Evolutionary conservation across 2,113 vertebrate genomes (phyloP).

Genomic region (Cavia aperea): DNA sequence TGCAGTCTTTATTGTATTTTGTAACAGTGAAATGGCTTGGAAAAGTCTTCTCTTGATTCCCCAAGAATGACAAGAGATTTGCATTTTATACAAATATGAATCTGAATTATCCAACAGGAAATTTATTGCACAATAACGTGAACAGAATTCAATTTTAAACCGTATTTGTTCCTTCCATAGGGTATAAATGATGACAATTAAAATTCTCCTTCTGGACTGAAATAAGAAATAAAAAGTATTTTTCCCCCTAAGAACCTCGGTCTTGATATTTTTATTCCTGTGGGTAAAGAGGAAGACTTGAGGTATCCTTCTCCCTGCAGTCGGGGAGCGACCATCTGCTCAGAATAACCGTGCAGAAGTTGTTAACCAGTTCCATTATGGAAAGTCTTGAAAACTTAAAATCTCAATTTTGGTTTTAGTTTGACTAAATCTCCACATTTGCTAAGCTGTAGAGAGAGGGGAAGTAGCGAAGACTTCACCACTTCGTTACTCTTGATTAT

Average conservation of each 20-base stretch:
- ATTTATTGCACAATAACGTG: slow-evolving; percentile 46
- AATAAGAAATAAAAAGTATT: background rate
- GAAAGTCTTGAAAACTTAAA: slow-evolving; percentile 38
- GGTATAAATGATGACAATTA: slow-evolving; percentile 31
- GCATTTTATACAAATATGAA: slow-evolving; percentile 18
- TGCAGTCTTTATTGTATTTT: background rate
- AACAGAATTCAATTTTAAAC: slow-evolving; percentile 54
- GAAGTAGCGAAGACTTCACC: slow-evolving; percentile 29
- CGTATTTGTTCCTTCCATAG: slow-evolving; percentile 11
- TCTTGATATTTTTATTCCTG: slow-evolving; percentile 5
- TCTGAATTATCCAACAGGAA: slow-evolving; percentile 44
- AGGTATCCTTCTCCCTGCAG: background rate
- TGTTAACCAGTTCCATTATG: background rate
- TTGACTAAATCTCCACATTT: slow-evolving; percentile 24
- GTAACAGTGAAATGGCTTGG: background rate
- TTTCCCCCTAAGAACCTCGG: background rate
- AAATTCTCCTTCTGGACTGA: slow-evolving; percentile 42
- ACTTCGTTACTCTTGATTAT: slow-evolving; percentile 33
- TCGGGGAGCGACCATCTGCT: background rate
- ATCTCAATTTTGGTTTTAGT: slow-evolving; percentile 37
- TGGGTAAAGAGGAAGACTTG: background rate
- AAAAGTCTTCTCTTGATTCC: slow-evolving; percentile 26
- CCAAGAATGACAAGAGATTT: slow-evolving; percentile 24
- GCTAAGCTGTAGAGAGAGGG: background rate
- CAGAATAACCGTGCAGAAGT: slow-evolving; percentile 23